Evolutionary conservation across 2,888 invertebrate species (phyloP).

Genomic region (Callimorpha dominula): DNA sequence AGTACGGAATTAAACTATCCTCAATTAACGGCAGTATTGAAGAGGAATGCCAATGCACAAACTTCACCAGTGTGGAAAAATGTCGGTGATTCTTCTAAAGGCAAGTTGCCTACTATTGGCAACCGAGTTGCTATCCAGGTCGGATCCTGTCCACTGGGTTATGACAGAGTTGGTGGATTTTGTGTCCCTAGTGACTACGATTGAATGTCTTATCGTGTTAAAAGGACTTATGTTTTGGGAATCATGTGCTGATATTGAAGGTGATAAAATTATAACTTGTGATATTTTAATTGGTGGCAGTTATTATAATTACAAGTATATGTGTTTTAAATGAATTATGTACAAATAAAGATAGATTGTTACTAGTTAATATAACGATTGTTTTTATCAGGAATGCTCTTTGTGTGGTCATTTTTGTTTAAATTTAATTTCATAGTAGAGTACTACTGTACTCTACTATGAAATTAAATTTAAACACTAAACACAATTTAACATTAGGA

Average conservation of each 20-base stretch:
- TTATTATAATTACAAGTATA: too few species aligned
- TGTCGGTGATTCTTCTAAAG: background rate
- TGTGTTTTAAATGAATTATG: too few species aligned
- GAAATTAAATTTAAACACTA: too few species aligned
- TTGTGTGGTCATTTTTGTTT: background rate
- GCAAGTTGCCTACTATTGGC: slow-evolving; percentile 8
- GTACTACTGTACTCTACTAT: too few species aligned
- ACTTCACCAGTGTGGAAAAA: background rate
- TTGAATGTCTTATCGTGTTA: background rate
- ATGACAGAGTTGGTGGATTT: slow-evolving; percentile 47
- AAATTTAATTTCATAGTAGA: background rate
- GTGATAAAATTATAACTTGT: background rate
- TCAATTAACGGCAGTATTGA: slow-evolving; percentile 22
- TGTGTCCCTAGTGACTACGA: slow-evolving; percentile 57
- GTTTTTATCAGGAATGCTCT: background rate
- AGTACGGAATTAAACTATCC: background rate
- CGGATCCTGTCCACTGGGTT: slow-evolving; percentile 54
- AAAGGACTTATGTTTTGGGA: background rate
- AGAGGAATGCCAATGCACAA: slow-evolving; percentile 20
- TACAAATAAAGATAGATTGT: background rate
- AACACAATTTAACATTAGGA: too few species aligned
- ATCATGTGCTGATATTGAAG: background rate
- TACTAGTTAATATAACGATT: background rate
- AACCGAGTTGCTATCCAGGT: slow-evolving; percentile 40
- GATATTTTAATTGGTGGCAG: background rate